Evolutionary conservation across 2,888 invertebrate species (phyloP), one percentile per base, ranked within the genome.

Genomic region (Dromius quadrimaculatus): DNA sequence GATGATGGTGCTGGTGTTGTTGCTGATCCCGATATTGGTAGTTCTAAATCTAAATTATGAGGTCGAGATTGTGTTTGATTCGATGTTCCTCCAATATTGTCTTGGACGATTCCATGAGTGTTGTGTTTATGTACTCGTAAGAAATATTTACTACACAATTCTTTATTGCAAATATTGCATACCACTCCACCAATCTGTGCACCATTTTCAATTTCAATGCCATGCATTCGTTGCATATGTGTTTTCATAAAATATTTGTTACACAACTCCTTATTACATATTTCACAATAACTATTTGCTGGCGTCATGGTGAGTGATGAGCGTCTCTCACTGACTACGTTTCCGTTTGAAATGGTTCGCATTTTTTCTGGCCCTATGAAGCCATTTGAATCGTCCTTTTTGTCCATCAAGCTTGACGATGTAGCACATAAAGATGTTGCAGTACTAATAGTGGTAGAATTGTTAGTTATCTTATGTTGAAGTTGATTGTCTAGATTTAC

Each of bases 241-340:
- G 98, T 98, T 82, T 98, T 96, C 92, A 99, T 95, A 83, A 99
- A 99, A 82, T 99, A 99, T 83, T 99, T 99, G 85, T 99, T 99
- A 86, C 98, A 99, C 76, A 99, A 85, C 84, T 98, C 97, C 83
- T 98, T 98, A 85, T 98, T 97, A 84, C 98, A 98, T 74, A 98
- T 96, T 81, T 97, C 97, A 81, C 98, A 98, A 82, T 95, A 96
- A 79, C 95, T 95, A 73, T 92, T 93, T 1, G 93, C 90, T 0
- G 90, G 90, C 0, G 89, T 89, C 71, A 87, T 80, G 34, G 87
- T 88, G 76, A 87, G 85, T 0, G 89, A 87, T 41, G 88, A 83
- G 34, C 88, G 84, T 45, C 89, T 85, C 71, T 87, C 87, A 9
- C 83, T 75, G 13, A 78, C 78, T 8, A 64, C 45, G 20, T 8